Evolutionary conservation across 1,140 invertebrate species (phyloP), one percentile per base, ranked within the genome.

Genomic region (Sinonovacula constricta): DNA sequence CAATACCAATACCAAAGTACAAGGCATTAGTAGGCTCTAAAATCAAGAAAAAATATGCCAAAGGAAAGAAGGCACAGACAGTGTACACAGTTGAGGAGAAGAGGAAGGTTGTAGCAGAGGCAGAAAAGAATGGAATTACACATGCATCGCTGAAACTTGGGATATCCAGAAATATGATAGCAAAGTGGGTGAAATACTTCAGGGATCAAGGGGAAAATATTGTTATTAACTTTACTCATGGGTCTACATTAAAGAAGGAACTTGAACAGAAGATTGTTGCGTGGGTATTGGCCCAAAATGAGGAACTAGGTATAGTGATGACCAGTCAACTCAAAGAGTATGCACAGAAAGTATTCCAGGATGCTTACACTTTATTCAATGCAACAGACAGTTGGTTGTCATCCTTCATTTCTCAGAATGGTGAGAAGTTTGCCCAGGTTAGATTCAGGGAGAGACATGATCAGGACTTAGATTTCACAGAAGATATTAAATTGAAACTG

Each of bases 21-120:
- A 76, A 76, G 28, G 72, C 72, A n/a, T 54, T 67, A 28, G 63
- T 76, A 1, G 65, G 72, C 18, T 66, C 62, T 33, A 76, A 76
- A 31, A 76, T 76, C 34, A 76, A 76, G 51, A 76, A 76, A 53
- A 76, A 76, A 28, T 76, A 76, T 67, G 72, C 72, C 31, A 76
- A 56, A 56, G 59, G 59, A 24, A 66, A 76, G 34, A 70, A 57
- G 54, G 18, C 39, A 10, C 1, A 65, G 2, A 76, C 66, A 26
- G 36, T 30, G 15, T 76, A 67, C 36, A 57, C 72, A 30, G 10
- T 56, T n/a, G 72, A 76, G 59, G 72, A 76, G 34, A 76, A 76
- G 59, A 56, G 72, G 59, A 76, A 67, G 26, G 67, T 76, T 28
- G 72, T 76, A 1, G 31, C 62, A 15, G 34, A 65, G 12, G 62